Evolutionary conservation across 1,140 invertebrate genomes (phyloP).

Genomic region (Drosophila cardini): DNA sequence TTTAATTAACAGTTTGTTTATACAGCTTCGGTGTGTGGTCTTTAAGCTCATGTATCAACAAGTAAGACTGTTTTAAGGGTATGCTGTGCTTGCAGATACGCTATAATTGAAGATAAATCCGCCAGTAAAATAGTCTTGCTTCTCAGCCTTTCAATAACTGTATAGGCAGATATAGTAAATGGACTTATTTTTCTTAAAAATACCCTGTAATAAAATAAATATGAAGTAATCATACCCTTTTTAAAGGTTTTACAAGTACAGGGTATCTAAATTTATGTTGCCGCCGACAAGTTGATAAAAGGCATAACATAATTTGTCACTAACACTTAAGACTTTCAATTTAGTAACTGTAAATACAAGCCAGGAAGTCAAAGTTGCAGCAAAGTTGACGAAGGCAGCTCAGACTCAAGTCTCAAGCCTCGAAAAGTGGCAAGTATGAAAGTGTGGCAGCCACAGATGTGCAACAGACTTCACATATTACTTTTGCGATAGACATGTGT

Average conservation of each 20-base stretch:
- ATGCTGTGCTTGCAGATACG: background rate
- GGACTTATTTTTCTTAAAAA: too few relatives aligned
- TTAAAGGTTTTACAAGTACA: background rate
- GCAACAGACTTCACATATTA: slow-evolving; percentile 53
- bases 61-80: background rate
- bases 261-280: background rate
- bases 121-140: too few relatives aligned
- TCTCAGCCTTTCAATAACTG: too few relatives aligned
- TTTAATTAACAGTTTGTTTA: slow-evolving; percentile 46
- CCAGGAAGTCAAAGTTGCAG: slow-evolving; percentile 50
- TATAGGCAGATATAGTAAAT: too few relatives aligned
- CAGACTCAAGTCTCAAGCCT: slow-evolving; percentile 32
- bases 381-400: slow-evolving; percentile 72
- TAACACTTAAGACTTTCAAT: slow-evolving; percentile 69
- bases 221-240: background rate
- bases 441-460: slow-evolving; percentile 31
- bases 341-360: slow-evolving; percentile 46
- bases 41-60: slow-evolving; percentile 16
- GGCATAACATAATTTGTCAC: slow-evolving; percentile 75
- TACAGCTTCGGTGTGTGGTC: slow-evolving; percentile 7
- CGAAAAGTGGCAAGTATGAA: background rate
- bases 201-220: too few relatives aligned
- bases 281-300: slow-evolving; percentile 26
- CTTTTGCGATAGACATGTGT: slow-evolving; percentile 22
- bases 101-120: too few relatives aligned